Evolutionary conservation across 2,888 invertebrate genomes (phyloP).

Genomic region (Cinara cedri): DNA sequence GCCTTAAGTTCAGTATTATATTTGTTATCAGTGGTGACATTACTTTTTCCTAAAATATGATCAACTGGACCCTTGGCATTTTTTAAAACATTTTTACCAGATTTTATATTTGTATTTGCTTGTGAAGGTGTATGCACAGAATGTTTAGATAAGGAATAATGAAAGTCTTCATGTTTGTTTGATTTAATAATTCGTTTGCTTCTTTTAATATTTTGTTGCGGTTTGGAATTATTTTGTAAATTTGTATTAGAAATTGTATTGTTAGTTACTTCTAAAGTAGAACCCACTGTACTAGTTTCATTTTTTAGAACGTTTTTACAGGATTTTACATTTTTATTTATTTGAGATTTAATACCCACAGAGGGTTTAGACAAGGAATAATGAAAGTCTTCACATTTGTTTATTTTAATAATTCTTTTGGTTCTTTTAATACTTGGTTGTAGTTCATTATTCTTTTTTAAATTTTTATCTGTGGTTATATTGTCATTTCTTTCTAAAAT

Average conservation of each 20-base stretch:
- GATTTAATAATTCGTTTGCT: constrained; percentile 5
- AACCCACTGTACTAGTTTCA: too few species aligned
- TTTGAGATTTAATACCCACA: too few species aligned
- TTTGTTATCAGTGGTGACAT: too few species aligned
- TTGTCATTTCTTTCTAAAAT: background rate
- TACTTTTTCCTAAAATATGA: background rate
- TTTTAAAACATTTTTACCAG: background rate
- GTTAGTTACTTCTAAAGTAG: too few species aligned
- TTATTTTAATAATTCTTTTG: constrained; percentile 16
- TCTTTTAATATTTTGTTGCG: background rate
- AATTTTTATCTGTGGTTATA: background rate
- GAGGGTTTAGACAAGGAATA: constrained; percentile 22
- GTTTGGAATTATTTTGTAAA: background rate
- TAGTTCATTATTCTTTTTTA: background rate
- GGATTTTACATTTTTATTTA: background rate
- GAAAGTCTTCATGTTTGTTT: constrained; percentile 34
- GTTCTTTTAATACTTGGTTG: background rate
- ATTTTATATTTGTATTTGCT: background rate
- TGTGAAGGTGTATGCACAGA: too few species aligned
- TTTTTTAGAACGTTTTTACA: background rate
- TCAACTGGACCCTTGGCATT: too few species aligned
- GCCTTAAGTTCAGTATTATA: too few species aligned
- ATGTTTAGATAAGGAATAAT: constrained; percentile 24
- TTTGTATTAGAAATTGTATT: background rate
- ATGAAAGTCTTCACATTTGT: constrained; percentile 30